A percentile compares a stretch with the other conserved stretches of the same genome.
Evolutionary conservation across 2,797 vertebrate genomes (phyloP).

Genomic region (Hydrolagus colliei): DNA sequence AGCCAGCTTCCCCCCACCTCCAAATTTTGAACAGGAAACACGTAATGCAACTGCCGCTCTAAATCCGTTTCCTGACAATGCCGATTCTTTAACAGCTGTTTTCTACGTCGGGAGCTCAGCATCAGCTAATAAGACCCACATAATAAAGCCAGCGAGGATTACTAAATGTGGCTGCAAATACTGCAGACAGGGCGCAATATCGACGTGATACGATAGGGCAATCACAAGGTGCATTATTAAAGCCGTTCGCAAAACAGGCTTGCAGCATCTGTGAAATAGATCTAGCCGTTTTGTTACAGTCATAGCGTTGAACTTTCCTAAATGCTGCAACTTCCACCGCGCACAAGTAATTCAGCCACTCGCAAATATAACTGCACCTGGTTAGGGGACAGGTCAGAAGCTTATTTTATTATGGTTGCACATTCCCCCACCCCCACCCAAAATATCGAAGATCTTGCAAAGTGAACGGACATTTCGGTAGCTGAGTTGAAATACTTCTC

Average conservation of each 20-base stretch:
- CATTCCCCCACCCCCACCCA: no score
- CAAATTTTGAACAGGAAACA: slow-evolving; percentile 7
- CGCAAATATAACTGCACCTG: no score
- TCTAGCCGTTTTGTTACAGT: no score
- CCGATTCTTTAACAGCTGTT: background rate
- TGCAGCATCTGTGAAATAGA: no score
- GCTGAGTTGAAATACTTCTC: no score
- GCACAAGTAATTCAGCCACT: no score
- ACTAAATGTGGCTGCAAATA: no score
- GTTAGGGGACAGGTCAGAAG: no score
- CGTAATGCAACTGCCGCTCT: no score
- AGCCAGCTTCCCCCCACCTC: background rate
- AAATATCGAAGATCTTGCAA: background rate
- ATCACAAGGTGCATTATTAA: background rate
- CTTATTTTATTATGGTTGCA: no score
- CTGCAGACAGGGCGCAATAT: background rate
- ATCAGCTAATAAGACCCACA: background rate
- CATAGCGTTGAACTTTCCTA: no score
- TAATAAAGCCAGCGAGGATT: background rate
- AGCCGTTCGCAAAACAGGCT: background rate
- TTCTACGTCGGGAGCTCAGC: background rate
- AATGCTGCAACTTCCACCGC: no score
- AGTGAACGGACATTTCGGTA: background rate
- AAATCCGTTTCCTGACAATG: background rate
- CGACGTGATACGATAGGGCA: background rate